These are phyloP conservation scores for Porites cylindrica DNA, from an alignment of 92 coral and sea anemone genomes.

Conservation along the genomic window DNA sequence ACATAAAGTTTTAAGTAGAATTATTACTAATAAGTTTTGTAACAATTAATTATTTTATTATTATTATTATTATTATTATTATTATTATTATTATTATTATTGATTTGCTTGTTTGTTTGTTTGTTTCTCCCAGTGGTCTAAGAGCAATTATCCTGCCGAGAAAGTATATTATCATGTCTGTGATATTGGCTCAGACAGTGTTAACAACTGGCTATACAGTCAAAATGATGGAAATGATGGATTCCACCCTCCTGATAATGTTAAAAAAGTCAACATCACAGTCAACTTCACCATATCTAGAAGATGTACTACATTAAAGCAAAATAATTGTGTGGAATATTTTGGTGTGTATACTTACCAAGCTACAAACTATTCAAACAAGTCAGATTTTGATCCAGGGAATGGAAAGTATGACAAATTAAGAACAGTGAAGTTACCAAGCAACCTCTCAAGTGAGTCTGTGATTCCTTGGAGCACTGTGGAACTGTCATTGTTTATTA, in stretches of 20 bases:
- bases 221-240: conserved; percentile 62
- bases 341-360: conserved; percentile 68
- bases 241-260: conserved; percentile 42
- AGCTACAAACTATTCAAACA: conserved; percentile 17
- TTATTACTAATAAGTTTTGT: too few species aligned
- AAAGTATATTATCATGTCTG: neutral
- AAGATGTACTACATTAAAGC: conserved; percentile 34
- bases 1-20: too few species aligned
- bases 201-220: conserved; percentile 56
- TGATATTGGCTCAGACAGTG: neutral
- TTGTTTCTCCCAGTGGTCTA: neutral
- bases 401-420: conserved; percentile 31
- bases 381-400: conserved; percentile 46
- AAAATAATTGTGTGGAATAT: conserved; percentile 16
- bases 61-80: too few species aligned
- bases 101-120: neutral
- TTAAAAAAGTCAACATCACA: conserved; percentile 57
- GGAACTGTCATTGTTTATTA: conserved; percentile 34
- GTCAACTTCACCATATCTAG: conserved; percentile 55
- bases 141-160: neutral
- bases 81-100: too few species aligned
- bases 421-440: neutral
- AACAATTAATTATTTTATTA: too few species aligned
- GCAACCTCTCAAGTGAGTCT: conserved; percentile 7
- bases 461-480: conserved; percentile 15